These are phyloP conservation scores for Gryllus bimaculatus DNA, from an alignment of 1,140 invertebrate species.

Conservation along the genomic window DNA sequence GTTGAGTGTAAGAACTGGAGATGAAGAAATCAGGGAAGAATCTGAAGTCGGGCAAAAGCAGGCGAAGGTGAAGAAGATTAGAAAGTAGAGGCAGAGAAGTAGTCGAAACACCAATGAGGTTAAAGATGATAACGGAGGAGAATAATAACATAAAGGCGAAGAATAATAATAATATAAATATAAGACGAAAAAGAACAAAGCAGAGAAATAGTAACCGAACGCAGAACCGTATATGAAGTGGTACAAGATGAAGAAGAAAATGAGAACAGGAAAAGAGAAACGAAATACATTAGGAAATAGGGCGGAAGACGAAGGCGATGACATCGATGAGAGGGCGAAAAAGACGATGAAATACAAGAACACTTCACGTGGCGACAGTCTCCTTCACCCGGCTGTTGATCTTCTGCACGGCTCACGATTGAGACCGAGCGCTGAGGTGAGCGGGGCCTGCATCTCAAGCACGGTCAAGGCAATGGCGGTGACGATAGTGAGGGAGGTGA, in stretches of 20 bases:
- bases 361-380: too few relatives aligned
- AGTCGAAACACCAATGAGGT: neutral
- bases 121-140: neutral
- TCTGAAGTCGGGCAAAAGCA: neutral
- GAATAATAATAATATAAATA: neutral
- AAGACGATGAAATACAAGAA: neutral
- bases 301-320: neutral
- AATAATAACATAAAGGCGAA: neutral
- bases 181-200: neutral
- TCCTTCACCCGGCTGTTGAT: too few relatives aligned
- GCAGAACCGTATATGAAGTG: neutral
- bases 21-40: conserved; percentile 2
- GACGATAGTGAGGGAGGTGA: too few relatives aligned
- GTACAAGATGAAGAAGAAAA: neutral
- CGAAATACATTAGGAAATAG: neutral
- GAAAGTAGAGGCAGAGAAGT: neutral
- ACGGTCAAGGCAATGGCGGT: too few relatives aligned
- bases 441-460: too few relatives aligned
- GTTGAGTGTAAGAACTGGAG: neutral
- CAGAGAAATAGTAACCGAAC: neutral
- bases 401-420: too few relatives aligned
- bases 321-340: neutral
- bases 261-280: neutral
- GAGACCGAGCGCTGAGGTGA: too few relatives aligned
- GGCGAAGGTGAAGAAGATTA: neutral